phyloP scores from a whole-genome alignment of 2,797 vertebrate genomes.

The Sphenodon punctatus region DNA sequence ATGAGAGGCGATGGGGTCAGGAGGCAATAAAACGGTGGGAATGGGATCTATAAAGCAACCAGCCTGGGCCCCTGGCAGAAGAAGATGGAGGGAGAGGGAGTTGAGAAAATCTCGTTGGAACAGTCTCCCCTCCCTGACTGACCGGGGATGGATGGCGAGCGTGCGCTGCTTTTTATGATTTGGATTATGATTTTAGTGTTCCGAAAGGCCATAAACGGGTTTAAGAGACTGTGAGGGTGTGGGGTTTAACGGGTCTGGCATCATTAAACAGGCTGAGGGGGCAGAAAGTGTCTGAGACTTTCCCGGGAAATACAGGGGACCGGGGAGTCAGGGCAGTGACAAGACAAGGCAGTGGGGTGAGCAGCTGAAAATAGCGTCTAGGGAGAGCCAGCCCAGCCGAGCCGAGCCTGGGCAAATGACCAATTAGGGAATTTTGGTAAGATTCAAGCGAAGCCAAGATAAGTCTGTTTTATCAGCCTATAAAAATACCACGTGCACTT shows the following conservation, averaged over 20 bases:
- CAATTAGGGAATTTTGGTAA: slow-evolving; percentile 69
- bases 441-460: slow-evolving; percentile 64
- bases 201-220: slow-evolving; percentile 60
- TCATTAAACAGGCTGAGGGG: slow-evolving; percentile 48
- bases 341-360: not conserved
- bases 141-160: too few relatives aligned
- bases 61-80: not conserved
- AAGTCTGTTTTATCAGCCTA: slow-evolving; percentile 75
- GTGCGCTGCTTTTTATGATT: slow-evolving; percentile 38
- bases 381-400: not conserved
- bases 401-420: slow-evolving; percentile 44
- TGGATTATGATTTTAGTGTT: slow-evolving; percentile 55
- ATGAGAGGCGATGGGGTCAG: slow-evolving; percentile 29
- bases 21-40: slow-evolving; percentile 15
- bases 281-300: not conserved
- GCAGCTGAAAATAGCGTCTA: slow-evolving; percentile 38
- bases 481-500: slow-evolving; percentile 80
- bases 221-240: slow-evolving; percentile 68
- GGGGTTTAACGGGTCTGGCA: slow-evolving; percentile 67
- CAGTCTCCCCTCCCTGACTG: not conserved
- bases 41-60: not conserved
- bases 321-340: not conserved
- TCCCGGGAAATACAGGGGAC: not conserved
- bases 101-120: fast-evolving
- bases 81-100: not conserved